Evolutionary conservation across 2,797 vertebrate genomes (phyloP).

Genomic region (Spinus pinus): DNA sequence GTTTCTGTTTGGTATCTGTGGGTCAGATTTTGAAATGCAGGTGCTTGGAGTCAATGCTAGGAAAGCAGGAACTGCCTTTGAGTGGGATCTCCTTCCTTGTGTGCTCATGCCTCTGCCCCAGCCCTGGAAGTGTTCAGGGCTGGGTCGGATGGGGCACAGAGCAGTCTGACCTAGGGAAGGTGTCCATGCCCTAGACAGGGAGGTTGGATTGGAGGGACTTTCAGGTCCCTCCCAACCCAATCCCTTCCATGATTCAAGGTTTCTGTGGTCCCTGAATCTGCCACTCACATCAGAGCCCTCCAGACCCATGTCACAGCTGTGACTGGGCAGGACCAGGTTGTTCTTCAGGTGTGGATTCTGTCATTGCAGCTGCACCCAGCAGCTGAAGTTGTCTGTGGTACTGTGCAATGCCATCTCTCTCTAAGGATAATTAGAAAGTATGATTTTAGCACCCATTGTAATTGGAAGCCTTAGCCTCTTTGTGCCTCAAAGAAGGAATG

Average conservation of each 20-base stretch:
- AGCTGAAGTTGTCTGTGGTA: not conserved
- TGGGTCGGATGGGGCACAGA: rapidly evolving
- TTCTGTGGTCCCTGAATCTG: not conserved
- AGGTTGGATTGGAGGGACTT: not conserved
- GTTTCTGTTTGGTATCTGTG: not conserved
- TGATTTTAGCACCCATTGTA: not conserved
- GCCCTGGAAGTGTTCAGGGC: not conserved
- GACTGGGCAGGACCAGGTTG: rapidly evolving
- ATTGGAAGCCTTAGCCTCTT: not conserved
- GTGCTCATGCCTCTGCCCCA: rapidly evolving
- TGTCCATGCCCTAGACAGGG: rapidly evolving
- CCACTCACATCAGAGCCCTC: not conserved
- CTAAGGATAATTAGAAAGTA: not conserved
- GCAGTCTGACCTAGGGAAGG: too few relatives aligned
- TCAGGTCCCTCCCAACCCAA: not conserved
- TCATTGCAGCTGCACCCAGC: not conserved
- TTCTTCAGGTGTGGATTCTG: not conserved
- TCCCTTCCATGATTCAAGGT: not conserved
- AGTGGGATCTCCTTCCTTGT: not conserved
- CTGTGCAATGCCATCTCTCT: not conserved
- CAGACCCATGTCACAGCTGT: rapidly evolving
- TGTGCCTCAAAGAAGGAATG: rapidly evolving
- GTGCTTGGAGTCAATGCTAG: not conserved
- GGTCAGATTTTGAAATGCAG: not conserved
- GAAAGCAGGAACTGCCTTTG: not conserved